Percentiles rank a stretch among this genome's conserved stretches.
Evolutionary conservation across 1,140 invertebrate genomes (phyloP).

Genomic region (Pinna nobilis): DNA sequence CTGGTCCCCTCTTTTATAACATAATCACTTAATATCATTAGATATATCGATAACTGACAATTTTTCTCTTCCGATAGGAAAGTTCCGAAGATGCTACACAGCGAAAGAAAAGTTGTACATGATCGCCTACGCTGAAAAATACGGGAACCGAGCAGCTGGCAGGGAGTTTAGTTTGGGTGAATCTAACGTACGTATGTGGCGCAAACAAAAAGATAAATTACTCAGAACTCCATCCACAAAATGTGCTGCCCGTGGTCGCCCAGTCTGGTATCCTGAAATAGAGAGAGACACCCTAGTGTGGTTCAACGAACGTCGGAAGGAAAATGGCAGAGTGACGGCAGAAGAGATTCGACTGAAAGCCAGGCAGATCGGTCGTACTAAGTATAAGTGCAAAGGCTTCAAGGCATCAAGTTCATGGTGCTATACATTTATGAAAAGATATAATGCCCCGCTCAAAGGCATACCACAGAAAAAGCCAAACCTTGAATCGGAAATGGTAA

Average conservation of each 20-base stretch:
- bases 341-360: neutral
- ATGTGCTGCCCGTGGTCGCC: neutral
- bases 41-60: too few species aligned
- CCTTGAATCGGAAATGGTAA: too few species aligned
- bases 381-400: neutral
- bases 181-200: conserved; percentile 9
- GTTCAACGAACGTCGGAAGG: neutral
- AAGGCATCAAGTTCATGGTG: conserved; percentile 21
- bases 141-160: conserved; percentile 23
- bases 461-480: too few species aligned
- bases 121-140: conserved; percentile 8
- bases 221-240: neutral
- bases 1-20: too few species aligned
- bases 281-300: conserved; percentile 5
- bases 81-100: neutral
- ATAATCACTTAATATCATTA: too few species aligned
- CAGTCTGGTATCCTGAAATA: neutral
- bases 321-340: neutral
- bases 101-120: conserved; percentile 19
- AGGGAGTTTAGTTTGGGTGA: conserved; percentile 3
- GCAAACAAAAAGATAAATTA: conserved; percentile 4
- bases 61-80: too few species aligned
- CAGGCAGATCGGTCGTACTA: neutral
- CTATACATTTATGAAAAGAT: neutral
- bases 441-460: too few species aligned